Percentiles rank a stretch among this genome's conserved stretches.
These are phyloP conservation scores for Lepidothrix coronata DNA, from an alignment of 2,113 vertebrate genomes.

Conservation along the genomic window DNA sequence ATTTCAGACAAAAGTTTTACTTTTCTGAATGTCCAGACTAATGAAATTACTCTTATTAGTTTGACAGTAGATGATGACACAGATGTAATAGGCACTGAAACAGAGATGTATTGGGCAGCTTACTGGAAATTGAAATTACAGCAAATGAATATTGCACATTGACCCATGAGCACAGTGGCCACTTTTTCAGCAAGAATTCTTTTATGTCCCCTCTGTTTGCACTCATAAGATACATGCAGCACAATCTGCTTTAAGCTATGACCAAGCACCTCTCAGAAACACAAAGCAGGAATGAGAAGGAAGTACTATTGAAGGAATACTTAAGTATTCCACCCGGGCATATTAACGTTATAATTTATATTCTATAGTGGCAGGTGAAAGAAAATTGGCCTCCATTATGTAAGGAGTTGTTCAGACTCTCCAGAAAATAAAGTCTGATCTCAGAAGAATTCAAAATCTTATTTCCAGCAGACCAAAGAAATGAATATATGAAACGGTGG, in stretches of 20 bases:
- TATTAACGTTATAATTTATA: neutral
- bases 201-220: neutral
- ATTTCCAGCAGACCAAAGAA: neutral
- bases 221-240: neutral
- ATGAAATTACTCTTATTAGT: conserved; percentile 63
- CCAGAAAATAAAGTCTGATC: neutral
- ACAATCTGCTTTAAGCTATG: neutral
- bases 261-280: neutral
- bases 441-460: neutral
- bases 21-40: conserved; percentile 48
- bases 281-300: neutral
- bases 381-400: neutral
- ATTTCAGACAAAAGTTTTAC: conserved; percentile 67
- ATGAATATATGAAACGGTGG: neutral
- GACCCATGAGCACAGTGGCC: neutral
- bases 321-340: neutral
- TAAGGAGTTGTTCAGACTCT: neutral
- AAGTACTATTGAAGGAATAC: neutral
- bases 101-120: conserved; percentile 25
- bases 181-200: neutral
- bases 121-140: conserved; percentile 42
- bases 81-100: conserved; percentile 38
- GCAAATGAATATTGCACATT: conserved; percentile 13
- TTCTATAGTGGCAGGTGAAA: neutral
- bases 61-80: conserved; percentile 51